Evolutionary conservation across 2,797 vertebrate genomes (phyloP).

Genomic region (Aeoliscus strigatus): DNA sequence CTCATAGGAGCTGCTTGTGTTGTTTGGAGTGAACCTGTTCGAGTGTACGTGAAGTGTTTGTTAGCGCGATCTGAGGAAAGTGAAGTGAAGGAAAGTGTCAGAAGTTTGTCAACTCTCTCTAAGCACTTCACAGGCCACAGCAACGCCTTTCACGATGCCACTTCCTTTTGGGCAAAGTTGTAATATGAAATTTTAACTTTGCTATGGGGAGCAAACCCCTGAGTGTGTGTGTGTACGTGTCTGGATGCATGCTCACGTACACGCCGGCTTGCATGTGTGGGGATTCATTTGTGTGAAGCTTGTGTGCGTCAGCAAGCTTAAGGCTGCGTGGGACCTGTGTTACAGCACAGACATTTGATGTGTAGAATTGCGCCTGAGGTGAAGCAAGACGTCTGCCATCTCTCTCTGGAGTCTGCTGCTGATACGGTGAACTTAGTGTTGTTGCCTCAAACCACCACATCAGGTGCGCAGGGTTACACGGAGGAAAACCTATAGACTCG

Average conservation of each 20-base stretch:
- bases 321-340: slow-evolving; percentile 63
- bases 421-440: slow-evolving; percentile 66
- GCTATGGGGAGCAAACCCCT: slow-evolving; percentile 54
- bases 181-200: slow-evolving; percentile 63
- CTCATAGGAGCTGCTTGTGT: slow-evolving; percentile 28
- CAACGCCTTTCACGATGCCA: slow-evolving; percentile 60
- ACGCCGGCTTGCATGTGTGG: slow-evolving; percentile 23
- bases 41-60: slow-evolving; percentile 29
- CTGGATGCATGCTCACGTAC: slow-evolving; percentile 22
- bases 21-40: slow-evolving; percentile 21
- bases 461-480: slow-evolving; percentile 55
- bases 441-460: slow-evolving; percentile 68
- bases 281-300: slow-evolving; percentile 17
- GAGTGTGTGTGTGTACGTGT: neutral
- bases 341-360: slow-evolving; percentile 73
- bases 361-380: slow-evolving; percentile 70
- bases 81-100: slow-evolving; percentile 42
- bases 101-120: slow-evolving; percentile 64
- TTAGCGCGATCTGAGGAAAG: slow-evolving; percentile 10
- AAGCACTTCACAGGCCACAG: slow-evolving; percentile 45
- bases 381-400: slow-evolving; percentile 77
- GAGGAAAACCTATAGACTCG: slow-evolving; percentile 55
- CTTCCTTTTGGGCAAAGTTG: slow-evolving; percentile 57
- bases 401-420: slow-evolving; percentile 67
- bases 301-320: slow-evolving; percentile 54